Evolutionary conservation across 2,113 vertebrate species (phyloP).

Genomic region (Trematocara nigrifrons): DNA sequence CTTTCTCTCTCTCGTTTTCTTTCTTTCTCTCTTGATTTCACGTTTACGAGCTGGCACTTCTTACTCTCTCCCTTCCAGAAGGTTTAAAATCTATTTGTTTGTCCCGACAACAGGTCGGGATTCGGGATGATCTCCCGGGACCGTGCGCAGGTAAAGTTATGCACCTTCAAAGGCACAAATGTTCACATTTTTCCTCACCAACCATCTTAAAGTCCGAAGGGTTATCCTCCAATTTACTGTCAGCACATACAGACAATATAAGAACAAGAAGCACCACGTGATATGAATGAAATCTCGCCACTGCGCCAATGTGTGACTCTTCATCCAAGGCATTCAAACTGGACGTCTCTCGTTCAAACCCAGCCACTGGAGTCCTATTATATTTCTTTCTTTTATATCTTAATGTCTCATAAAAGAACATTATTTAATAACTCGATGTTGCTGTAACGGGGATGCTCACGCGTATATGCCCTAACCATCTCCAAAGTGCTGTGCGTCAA

Average conservation of each 20-base stretch:
- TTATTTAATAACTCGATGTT: neutral
- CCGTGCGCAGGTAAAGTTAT: slow-evolving; percentile 1
- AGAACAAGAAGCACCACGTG: slow-evolving; percentile 38
- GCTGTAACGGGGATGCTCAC: neutral
- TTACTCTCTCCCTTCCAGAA: neutral
- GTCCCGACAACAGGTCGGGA: slow-evolving; percentile 3
- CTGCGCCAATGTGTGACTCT: slow-evolving; percentile 40
- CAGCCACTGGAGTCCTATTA: neutral
- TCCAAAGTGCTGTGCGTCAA: slow-evolving; percentile 39
- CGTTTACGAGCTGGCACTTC: neutral
- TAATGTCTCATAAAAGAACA: neutral
- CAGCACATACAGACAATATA: neutral
- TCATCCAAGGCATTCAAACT: neutral
- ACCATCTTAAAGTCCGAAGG: neutral
- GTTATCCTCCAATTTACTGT: neutral
- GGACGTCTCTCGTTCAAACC: neutral
- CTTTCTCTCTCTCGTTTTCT: neutral
- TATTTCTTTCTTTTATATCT: neutral
- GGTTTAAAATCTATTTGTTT: neutral
- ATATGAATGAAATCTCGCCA: slow-evolving; percentile 54
- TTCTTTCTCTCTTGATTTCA: neutral
- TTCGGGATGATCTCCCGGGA: neutral
- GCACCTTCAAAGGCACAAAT: neutral
- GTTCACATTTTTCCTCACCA: too few relatives aligned
- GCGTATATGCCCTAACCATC: neutral